Evolutionary conservation across 2,797 vertebrate genomes (phyloP).

Genomic region (Sus cebifrons): DNA sequence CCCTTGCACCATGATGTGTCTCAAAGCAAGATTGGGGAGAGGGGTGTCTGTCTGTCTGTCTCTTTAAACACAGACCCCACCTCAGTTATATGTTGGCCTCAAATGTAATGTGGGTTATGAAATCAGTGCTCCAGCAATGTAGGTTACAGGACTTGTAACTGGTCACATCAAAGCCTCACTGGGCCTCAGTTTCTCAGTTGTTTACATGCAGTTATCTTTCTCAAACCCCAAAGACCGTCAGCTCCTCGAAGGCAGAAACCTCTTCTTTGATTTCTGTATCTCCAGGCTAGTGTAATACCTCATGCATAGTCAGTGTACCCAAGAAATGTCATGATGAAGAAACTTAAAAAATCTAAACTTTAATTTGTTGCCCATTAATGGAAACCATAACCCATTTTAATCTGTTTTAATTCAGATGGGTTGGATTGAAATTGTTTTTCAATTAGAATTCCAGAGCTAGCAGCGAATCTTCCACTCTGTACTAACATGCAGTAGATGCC

Average conservation of each 20-base stretch:
- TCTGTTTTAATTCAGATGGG: not conserved
- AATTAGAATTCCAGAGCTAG: not conserved
- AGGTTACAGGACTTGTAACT: not conserved
- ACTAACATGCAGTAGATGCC: not conserved
- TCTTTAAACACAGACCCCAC: not conserved
- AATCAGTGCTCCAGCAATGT: not conserved
- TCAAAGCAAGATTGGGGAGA: not conserved
- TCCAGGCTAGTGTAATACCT: not conserved
- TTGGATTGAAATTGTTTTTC: not conserved
- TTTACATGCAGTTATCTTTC: not conserved
- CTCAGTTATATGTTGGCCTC: not conserved
- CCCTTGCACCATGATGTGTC: not conserved
- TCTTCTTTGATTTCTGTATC: not conserved
- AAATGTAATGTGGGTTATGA: not conserved
- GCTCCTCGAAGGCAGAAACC: not conserved
- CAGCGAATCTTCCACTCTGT: not conserved
- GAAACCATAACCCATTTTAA: not conserved
- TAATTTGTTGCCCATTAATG: not conserved
- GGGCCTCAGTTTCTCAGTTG: constrained; percentile 37
- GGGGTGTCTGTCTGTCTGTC: not conserved
- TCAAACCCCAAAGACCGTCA: not conserved
- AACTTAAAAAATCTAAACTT: not conserved
- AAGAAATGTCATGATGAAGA: not conserved
- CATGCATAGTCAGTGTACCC: not conserved
- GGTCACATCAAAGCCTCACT: not conserved